phyloP scores from a whole-genome alignment of 2,113 vertebrate species.

The Papio anubis region DNA sequence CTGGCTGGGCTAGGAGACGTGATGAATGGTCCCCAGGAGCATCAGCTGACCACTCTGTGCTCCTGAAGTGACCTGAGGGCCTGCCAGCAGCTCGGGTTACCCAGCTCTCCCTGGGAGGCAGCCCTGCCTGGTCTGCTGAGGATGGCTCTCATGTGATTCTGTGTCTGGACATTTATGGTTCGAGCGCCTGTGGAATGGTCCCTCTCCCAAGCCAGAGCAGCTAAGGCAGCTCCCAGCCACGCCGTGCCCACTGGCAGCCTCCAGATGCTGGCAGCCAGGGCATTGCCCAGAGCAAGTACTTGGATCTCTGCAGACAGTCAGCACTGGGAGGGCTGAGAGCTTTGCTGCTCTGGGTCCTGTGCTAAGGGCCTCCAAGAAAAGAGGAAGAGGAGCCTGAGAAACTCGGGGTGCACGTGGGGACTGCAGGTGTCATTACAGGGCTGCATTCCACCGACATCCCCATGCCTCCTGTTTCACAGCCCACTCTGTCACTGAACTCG shows the following conservation, averaged over 20 bases:
- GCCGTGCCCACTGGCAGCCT: not conserved
- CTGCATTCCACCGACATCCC: accelerated
- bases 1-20: not conserved
- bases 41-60: slow-evolving; percentile 52
- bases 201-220: not conserved
- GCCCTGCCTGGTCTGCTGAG: not conserved
- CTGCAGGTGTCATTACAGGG: not conserved
- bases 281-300: not conserved
- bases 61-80: slow-evolving; percentile 61
- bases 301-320: not conserved
- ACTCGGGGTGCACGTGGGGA: too few relatives aligned
- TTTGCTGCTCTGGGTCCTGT: not conserved
- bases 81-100: slow-evolving; percentile 61
- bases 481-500: not conserved
- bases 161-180: slow-evolving; percentile 73
- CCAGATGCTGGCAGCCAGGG: not conserved
- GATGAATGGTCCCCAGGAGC: slow-evolving; percentile 53
- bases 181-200: not conserved
- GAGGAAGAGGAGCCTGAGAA: not conserved
- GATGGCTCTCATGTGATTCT: slow-evolving; percentile 27
- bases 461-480: not conserved
- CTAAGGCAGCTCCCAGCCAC: not conserved
- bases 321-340: not conserved
- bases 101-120: not conserved
- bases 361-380: not conserved